phyloP scores from a whole-genome alignment of 2,888 invertebrate species.

The Pediacus dermestoides region DNA sequence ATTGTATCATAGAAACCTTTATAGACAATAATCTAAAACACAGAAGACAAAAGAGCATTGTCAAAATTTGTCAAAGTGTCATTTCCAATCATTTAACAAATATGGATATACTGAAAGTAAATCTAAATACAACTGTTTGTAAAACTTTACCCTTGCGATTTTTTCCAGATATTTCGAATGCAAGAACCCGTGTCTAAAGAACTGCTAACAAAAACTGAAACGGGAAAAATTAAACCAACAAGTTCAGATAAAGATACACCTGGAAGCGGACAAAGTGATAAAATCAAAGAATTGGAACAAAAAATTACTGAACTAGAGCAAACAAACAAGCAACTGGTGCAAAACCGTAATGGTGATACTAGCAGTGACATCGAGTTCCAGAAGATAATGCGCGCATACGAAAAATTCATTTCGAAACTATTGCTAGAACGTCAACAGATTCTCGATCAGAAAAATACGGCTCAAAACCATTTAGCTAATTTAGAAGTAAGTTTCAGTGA shows the following conservation, averaged over 20 bases:
- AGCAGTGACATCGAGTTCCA: slow-evolving; percentile 28
- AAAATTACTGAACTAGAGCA: slow-evolving; percentile 12
- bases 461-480: slow-evolving; percentile 35
- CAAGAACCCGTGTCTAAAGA: slow-evolving; percentile 34
- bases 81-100: too few species aligned
- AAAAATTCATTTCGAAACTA: slow-evolving; percentile 37
- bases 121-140: background rate
- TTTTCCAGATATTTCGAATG: slow-evolving; percentile 34
- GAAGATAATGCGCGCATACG: slow-evolving; percentile 35
- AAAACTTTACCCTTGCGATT: background rate
- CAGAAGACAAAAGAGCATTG: too few species aligned
- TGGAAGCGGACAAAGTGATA: slow-evolving; percentile 22
- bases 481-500: slow-evolving; percentile 41
- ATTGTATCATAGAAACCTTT: too few species aligned
- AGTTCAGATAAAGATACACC: slow-evolving; percentile 28
- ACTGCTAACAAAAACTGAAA: slow-evolving; percentile 24
- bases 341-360: too few species aligned
- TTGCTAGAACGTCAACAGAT: slow-evolving; percentile 35
- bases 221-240: slow-evolving; percentile 24
- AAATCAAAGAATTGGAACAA: slow-evolving; percentile 19
- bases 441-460: slow-evolving; percentile 31
- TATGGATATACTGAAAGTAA: slow-evolving; percentile 31
- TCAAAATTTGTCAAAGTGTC: too few species aligned
- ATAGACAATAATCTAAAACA: too few species aligned
- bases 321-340: too few species aligned